A percentile compares a stretch with the other conserved stretches of the same genome.
Evolutionary conservation across 2,888 invertebrate species (phyloP).

Genomic region (Euplagia quadripunctaria): DNA sequence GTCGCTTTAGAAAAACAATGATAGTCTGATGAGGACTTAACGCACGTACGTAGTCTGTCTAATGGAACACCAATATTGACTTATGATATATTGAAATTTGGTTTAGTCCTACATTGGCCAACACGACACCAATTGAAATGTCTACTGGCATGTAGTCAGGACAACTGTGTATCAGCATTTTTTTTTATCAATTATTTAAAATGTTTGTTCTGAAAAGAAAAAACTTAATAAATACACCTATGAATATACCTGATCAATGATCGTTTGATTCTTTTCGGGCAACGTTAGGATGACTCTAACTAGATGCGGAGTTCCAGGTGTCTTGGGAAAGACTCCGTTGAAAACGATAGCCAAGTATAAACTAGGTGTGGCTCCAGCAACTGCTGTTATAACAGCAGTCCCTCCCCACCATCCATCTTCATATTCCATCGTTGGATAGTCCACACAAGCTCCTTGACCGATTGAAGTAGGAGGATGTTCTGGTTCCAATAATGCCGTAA

Average conservation of each 20-base stretch:
- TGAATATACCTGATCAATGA: conserved; percentile 90
- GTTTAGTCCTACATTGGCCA: no score
- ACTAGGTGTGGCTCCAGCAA: conserved; percentile 92
- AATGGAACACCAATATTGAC: no score
- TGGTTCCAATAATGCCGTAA: conserved; percentile 91
- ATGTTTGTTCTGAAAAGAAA: not conserved
- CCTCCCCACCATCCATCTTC: conserved; percentile 94
- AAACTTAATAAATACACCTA: conserved; percentile 18
- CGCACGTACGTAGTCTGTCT: no score
- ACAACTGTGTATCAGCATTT: no score
- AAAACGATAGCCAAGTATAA: conserved; percentile 93
- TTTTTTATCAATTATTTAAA: no score
- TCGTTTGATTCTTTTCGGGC: conserved; percentile 91
- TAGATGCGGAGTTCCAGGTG: conserved; percentile 89
- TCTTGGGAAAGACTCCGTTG: conserved; percentile 91
- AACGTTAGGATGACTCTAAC: conserved; percentile 90
- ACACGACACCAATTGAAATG: no score
- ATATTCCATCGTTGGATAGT: conserved; percentile 81
- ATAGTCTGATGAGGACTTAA: no score
- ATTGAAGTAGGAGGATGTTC: conserved; percentile 91
- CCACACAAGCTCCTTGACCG: conserved; percentile 84
- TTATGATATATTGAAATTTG: no score
- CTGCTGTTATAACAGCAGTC: conserved; percentile 94
- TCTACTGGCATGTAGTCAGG: no score
- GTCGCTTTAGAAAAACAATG: no score